Conservation (phyloP, 1,140 invertebrate species). For the Magallana ariakensis region DNA sequence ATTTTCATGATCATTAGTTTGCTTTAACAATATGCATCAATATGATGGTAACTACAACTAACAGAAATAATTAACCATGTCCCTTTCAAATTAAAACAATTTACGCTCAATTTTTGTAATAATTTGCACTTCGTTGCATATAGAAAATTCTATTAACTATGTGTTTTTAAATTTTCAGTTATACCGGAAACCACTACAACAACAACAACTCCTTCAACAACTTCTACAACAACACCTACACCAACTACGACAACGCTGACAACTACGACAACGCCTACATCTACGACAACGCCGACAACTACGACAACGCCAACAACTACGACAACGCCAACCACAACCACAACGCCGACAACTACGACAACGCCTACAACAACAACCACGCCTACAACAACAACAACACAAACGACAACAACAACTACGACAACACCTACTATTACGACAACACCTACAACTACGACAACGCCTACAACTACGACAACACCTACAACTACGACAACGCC, state of each 20-base stretch:
- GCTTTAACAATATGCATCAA: too few relatives aligned
- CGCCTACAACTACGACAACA: slow-evolving; percentile 29
- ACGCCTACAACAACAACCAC: background rate
- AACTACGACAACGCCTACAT: background rate
- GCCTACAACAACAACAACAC: background rate
- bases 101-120: too few relatives aligned
- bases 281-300: background rate
- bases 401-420: background rate
- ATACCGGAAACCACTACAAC: background rate
- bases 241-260: slow-evolving; percentile 42
- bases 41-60: too few relatives aligned
- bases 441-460: background rate
- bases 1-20: too few relatives aligned
- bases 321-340: slow-evolving; percentile 8
- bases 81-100: too few relatives aligned
- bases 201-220: slow-evolving; percentile 51
- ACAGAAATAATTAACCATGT: too few relatives aligned
- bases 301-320: background rate
- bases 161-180: background rate
- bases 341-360: background rate
- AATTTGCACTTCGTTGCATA: too few relatives aligned
- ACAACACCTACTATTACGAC: background rate
- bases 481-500: background rate
- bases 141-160: too few relatives aligned
- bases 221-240: slow-evolving; percentile 1